phyloP scores from a whole-genome alignment of 2,888 invertebrate species.

The Pseudococcus viburni region DNA sequence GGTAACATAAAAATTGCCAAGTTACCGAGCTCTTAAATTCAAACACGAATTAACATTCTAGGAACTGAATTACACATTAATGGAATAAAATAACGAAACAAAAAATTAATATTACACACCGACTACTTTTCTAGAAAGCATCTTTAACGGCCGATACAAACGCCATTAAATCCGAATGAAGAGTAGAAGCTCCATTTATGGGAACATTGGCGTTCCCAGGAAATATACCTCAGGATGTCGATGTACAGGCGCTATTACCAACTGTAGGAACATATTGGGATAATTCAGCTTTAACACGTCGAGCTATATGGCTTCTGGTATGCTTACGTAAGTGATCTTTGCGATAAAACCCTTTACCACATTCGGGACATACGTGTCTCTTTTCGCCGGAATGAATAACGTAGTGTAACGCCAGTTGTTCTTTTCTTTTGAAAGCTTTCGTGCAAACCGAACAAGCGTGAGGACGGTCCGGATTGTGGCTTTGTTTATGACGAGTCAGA shows the following conservation, averaged over 20 bases:
- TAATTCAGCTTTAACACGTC: conserved; percentile 80
- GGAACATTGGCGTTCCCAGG: conserved; percentile 73
- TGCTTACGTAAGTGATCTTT: conserved; percentile 87
- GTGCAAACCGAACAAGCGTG: conserved; percentile 90
- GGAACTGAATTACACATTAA: conserved; percentile 28
- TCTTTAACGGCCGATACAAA: conserved; percentile 69
- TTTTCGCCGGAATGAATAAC: conserved; percentile 93
- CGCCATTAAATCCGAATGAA: conserved; percentile 69
- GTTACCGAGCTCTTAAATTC: background rate
- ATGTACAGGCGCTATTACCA: conserved; percentile 65
- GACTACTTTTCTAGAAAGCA: conserved; percentile 68
- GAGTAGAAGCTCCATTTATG: conserved; percentile 68
- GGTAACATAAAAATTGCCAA: background rate
- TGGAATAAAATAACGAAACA: background rate
- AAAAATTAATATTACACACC: background rate
- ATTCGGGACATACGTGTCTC: conserved; percentile 88
- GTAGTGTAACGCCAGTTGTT: conserved; percentile 89
- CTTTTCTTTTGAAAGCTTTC: conserved; percentile 89
- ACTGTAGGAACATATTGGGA: conserved; percentile 68
- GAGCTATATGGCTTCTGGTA: conserved; percentile 83
- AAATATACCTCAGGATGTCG: conserved; percentile 73
- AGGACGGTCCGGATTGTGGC: conserved; percentile 90
- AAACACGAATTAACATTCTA: conserved; percentile 19
- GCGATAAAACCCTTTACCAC: conserved; percentile 79
- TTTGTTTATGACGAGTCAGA: conserved; percentile 87